phyloP scores from a whole-genome alignment of 2,888 invertebrate species.

The Poecilobothrus nobilitatus region DNA sequence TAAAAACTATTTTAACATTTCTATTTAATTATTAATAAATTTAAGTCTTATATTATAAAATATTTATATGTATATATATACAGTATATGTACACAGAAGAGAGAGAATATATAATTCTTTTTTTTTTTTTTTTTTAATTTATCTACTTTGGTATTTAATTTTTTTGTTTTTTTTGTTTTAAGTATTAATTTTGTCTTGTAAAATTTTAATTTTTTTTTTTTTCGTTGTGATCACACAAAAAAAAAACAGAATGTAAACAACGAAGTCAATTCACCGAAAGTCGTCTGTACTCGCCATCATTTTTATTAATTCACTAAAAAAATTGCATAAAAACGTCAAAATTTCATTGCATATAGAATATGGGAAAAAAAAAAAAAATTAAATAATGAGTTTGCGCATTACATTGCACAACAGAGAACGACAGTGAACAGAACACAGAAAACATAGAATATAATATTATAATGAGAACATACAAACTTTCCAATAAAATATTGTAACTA shows the following conservation, averaged over 20 bases:
- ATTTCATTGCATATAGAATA: slow-evolving; percentile 3
- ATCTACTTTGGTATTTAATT: not conserved
- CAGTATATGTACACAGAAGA: no score
- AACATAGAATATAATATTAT: no score
- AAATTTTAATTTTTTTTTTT: not conserved
- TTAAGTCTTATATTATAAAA: no score
- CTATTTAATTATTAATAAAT: no score
- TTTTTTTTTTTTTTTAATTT: not conserved
- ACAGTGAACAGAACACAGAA: no score
- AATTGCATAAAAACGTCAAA: slow-evolving; percentile 6
- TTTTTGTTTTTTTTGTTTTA: not conserved
- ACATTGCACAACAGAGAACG: not conserved
- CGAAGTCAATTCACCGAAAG: slow-evolving; percentile 1
- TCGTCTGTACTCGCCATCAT: not conserved
- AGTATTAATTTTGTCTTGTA: not conserved
- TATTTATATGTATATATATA: no score
- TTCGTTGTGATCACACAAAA: not conserved
- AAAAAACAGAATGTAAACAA: slow-evolving; percentile 3
- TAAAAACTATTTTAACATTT: no score
- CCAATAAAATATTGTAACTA: no score
- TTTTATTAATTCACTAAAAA: not conserved
- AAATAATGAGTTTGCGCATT: not conserved
- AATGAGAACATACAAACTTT: no score
- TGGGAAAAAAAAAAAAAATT: not conserved
- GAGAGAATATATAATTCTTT: no score